Base-by-base conservation (phyloP, 2,888 invertebrate genomes). In the Pyrochroa serraticornis region DNA sequence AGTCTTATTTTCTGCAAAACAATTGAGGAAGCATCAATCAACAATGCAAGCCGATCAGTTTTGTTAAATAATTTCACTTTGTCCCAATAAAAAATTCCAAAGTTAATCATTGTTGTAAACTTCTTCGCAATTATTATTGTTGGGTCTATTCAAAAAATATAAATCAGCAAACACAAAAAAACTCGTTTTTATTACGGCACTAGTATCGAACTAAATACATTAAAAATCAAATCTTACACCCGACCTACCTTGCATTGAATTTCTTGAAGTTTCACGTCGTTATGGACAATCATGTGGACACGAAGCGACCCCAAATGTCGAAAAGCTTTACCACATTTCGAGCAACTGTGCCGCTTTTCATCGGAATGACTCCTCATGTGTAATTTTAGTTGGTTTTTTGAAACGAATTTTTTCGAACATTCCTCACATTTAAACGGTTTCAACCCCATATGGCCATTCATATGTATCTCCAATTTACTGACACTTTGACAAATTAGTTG, bases 401-500 rank as follows among this genome's bases (percentile, higher is more conserved):
- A 71, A 6, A 66, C 56, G 54, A 73, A 74, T 22, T 61, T 58
- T 52, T 72, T 74, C 7, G 59, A 65, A 52, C 74, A 74, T 44
- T 68, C 60, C n/a, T 63, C 62, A 53, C 74, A 74, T 44, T 69
- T 68, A 42, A 64, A 72, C 1, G 73, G 73, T 60, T 69, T 73
- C 7, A 70, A 37, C 2, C 73, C 73, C 42, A 71, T 63, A 55
- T 74, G 74, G 36, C 63, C 59, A 47, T 73, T 71, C 52, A 71
- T 62, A 53, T 74, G 74, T 32, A 70, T 70, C 39, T 70, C 65
- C 14, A 74, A 52, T 58, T 71, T 71, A 9, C 69, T 63, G 22
- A 71, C 46, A 44, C 68, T 72, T 60, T 72, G 70, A 32, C 69
- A 71, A 7, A 71, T 65, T 13, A 67, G 56, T 39, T 71, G 63